Evolutionary conservation across 2,797 vertebrate species (phyloP).

Genomic region (Pipistrellus nathusii): DNA sequence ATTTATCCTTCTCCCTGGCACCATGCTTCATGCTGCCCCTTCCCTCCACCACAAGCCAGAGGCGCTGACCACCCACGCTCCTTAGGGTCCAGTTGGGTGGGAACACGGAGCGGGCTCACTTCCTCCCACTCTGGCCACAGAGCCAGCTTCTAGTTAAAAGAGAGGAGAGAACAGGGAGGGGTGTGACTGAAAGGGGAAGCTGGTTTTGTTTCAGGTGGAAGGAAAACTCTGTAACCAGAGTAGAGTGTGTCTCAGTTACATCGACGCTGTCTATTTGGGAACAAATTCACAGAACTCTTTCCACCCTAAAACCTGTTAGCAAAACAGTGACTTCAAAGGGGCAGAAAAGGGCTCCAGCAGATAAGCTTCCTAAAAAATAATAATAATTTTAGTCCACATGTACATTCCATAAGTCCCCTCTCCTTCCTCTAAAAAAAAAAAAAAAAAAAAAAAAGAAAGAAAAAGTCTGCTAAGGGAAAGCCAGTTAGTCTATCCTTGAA

Average conservation of each 20-base stretch:
- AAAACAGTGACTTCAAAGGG: conserved; percentile 65
- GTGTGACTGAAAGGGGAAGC: background rate
- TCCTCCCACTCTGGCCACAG: background rate
- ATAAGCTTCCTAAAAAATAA: conserved; percentile 61
- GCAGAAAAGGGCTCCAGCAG: background rate
- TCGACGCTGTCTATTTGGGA: conserved; percentile 18
- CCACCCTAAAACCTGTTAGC: conserved; percentile 58
- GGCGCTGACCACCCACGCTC: background rate
- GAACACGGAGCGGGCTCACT: background rate
- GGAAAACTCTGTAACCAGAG: background rate
- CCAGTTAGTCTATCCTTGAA: background rate
- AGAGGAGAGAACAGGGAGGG: too few species aligned
- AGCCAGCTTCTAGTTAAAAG: background rate
- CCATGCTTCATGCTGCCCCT: background rate
- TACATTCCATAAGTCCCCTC: conserved; percentile 48
- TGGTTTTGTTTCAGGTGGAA: background rate
- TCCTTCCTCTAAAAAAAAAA: background rate
- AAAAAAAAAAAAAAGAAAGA: too few species aligned
- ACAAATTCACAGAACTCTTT: conserved; percentile 16
- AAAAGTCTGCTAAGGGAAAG: background rate
- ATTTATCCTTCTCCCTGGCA: background rate
- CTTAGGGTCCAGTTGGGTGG: background rate
- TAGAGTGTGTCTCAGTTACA: background rate
- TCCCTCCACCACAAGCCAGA: background rate
- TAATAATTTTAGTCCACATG: background rate